Percentiles rank a stretch among this genome's conserved stretches.
phyloP scores from a whole-genome alignment of 2,797 vertebrate species.

The Netta rufina region DNA sequence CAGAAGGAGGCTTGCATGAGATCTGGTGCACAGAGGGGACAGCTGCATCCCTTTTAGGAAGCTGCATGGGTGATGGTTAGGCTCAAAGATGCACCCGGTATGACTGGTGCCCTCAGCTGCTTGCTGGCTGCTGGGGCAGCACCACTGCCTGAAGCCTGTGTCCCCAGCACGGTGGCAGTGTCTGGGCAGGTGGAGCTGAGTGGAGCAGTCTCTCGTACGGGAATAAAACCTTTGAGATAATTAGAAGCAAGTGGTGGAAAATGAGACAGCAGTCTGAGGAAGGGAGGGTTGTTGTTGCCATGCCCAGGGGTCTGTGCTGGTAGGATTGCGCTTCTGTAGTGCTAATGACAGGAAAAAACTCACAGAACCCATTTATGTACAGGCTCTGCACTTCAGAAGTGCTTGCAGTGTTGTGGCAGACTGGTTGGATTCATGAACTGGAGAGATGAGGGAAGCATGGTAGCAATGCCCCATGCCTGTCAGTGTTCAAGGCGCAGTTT shows the following conservation, averaged over 20 bases:
- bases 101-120: fast-evolving
- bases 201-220: background rate
- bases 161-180: fast-evolving
- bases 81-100: background rate
- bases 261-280: background rate
- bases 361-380: fast-evolving
- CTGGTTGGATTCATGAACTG: background rate
- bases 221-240: background rate
- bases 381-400: background rate
- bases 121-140: background rate
- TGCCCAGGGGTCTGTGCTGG: background rate
- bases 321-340: background rate
- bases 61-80: background rate
- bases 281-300: background rate
- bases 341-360: background rate
- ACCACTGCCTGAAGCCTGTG: fast-evolving
- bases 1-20: background rate
- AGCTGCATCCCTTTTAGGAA: background rate
- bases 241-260: conserved; percentile 4
- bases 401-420: background rate
- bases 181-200: background rate
- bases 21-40: background rate
- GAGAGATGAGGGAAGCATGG: background rate
- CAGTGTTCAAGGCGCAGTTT: background rate
- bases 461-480: background rate